phyloP scores from a whole-genome alignment of 2,113 vertebrate species.

The Poecilia latipinna region DNA sequence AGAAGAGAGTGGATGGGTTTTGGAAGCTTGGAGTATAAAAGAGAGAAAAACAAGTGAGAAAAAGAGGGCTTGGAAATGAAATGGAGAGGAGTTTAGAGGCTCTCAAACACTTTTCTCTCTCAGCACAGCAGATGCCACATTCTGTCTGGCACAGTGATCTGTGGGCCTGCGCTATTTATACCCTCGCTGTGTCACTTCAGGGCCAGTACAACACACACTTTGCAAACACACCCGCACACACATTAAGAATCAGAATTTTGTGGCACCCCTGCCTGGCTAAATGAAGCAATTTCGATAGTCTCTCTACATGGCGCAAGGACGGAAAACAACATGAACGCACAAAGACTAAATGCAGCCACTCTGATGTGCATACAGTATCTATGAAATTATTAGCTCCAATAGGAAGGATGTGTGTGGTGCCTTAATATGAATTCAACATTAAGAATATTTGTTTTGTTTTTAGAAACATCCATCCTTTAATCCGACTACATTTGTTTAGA shows the following conservation, averaged over 20 bases:
- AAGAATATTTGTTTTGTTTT: not conserved
- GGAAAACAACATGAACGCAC: conserved; percentile 36
- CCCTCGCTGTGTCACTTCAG: conserved; percentile 70
- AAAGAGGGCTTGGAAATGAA: conserved; percentile 40
- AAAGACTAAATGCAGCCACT: not conserved
- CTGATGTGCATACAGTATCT: not conserved
- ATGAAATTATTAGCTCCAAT: not conserved
- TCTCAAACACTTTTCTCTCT: conserved; percentile 76
- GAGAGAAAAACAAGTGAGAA: conserved; percentile 35
- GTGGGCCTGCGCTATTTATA: conserved; percentile 79
- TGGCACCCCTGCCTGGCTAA: conserved; percentile 47
- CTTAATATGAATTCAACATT: too few species aligned
- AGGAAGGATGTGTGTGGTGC: not conserved
- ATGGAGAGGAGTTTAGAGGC: conserved; percentile 63
- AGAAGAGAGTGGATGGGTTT: not conserved
- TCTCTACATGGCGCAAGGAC: conserved; percentile 17
- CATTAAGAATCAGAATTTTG: conserved; percentile 36
- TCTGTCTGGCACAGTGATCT: conserved; percentile 79
- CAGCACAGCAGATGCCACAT: conserved; percentile 78
- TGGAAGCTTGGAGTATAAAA: conserved; percentile 23
- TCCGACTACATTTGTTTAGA: not conserved
- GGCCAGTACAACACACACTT: conserved; percentile 55
- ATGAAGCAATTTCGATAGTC: conserved; percentile 46
- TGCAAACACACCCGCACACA: conserved; percentile 9
- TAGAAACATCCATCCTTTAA: not conserved